These are phyloP conservation scores for Drosophila maculinotata DNA, from an alignment of 2,888 invertebrate species.

Conservation along the genomic window DNA sequence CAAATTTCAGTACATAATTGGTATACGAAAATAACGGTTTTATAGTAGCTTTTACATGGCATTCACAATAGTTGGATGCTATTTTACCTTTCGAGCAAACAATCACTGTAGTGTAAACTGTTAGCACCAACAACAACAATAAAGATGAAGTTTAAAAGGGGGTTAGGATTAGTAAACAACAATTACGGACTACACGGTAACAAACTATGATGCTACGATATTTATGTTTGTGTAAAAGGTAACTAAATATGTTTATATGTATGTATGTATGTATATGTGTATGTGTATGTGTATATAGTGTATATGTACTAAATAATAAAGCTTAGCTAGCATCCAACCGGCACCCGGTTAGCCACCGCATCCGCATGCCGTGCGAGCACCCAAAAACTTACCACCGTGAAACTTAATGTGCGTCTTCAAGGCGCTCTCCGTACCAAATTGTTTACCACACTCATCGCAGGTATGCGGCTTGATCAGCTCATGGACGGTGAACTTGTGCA, in stretches of 20 bases:
- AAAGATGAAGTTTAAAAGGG: slow-evolving; percentile 22
- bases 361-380: slow-evolving; percentile 55
- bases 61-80: slow-evolving; percentile 4
- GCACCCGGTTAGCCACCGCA: slow-evolving; percentile 62
- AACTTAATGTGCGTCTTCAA: slow-evolving; percentile 81
- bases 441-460: slow-evolving; percentile 81
- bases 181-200: slow-evolving; percentile 18
- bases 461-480: slow-evolving; percentile 79
- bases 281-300: not conserved
- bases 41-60: not conserved
- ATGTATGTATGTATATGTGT: slow-evolving; percentile 1
- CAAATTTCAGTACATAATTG: no score
- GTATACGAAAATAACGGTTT: no score
- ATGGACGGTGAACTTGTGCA: slow-evolving; percentile 82
- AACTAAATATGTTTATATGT: slow-evolving; percentile 5
- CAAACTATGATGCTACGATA: slow-evolving; percentile 8
- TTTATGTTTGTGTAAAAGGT: slow-evolving; percentile 4
- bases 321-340: slow-evolving; percentile 51
- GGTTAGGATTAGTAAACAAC: slow-evolving; percentile 56
- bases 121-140: slow-evolving; percentile 55
- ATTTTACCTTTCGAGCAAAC: slow-evolving; percentile 57
- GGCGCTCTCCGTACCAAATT: slow-evolving; percentile 83
- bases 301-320: slow-evolving; percentile 17
- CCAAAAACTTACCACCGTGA: slow-evolving; percentile 78
- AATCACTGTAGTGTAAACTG: slow-evolving; percentile 59